phyloP scores from a whole-genome alignment of 2,113 vertebrate genomes.

The Vombatus ursinus region DNA sequence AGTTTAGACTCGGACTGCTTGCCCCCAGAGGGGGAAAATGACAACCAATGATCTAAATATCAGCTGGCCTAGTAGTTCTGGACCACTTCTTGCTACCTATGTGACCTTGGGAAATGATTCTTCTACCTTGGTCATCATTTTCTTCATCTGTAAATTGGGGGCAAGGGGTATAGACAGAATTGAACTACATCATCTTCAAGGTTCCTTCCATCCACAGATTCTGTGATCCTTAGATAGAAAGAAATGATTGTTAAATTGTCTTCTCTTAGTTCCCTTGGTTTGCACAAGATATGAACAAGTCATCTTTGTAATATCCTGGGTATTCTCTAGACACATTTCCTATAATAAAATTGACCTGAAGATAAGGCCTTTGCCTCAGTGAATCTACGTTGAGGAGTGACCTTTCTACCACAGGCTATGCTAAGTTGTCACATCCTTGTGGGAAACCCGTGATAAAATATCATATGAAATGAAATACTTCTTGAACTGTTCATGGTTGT shows the following conservation, averaged over 20 bases:
- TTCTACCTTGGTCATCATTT: neutral
- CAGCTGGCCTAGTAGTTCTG: neutral
- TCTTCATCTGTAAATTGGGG: neutral
- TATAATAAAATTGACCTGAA: neutral
- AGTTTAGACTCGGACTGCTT: neutral
- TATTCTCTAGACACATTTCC: neutral
- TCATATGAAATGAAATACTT: neutral
- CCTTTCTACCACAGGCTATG: neutral
- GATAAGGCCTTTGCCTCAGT: neutral
- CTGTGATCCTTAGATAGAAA: neutral
- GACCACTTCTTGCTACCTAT: neutral
- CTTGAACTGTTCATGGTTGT: neutral
- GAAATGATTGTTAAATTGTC: neutral
- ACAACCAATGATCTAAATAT: neutral
- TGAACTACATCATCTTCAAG: neutral
- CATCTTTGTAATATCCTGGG: neutral
- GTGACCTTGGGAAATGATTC: neutral
- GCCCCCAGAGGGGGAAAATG: neutral
- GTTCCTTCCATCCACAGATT: neutral
- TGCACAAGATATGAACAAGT: neutral
- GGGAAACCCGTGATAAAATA: neutral
- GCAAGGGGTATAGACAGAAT: neutral
- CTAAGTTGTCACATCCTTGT: neutral
- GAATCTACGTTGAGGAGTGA: neutral
- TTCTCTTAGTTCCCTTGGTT: neutral